These are phyloP conservation scores for Paratilapia polleni DNA, from an alignment of 2,113 vertebrate species.

Conservation along the genomic window DNA sequence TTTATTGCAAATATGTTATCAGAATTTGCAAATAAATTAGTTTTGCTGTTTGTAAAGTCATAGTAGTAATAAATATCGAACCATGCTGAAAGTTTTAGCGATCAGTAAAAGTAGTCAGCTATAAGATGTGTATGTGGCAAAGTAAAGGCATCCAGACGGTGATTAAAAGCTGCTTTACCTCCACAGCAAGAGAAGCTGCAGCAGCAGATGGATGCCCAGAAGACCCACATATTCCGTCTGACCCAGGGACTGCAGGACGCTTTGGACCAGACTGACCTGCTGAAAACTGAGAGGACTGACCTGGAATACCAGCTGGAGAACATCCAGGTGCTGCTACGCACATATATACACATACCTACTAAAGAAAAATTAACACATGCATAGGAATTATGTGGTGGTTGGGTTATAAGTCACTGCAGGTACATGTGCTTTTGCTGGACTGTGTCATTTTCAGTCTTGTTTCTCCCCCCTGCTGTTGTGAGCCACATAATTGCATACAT, in stretches of 20 bases:
- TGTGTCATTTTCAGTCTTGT: constrained; percentile 22
- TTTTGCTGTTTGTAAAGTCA: not conserved
- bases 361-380: not conserved
- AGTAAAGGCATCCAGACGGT: not conserved
- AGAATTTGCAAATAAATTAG: not conserved
- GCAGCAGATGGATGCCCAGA: constrained; percentile 98
- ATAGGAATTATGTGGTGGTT: not conserved
- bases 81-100: not conserved
- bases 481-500: not conserved
- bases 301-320: constrained; percentile 98
- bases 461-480: constrained; percentile 23
- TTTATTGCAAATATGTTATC: not conserved
- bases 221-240: constrained; percentile 96
- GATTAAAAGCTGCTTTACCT: constrained; percentile 19
- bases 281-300: constrained; percentile 97
- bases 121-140: constrained; percentile 1
- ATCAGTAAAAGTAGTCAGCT: not conserved
- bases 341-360: not conserved
- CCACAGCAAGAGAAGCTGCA: constrained; percentile 95
- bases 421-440: not conserved
- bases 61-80: not conserved
- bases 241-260: constrained; percentile 98
- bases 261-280: constrained; percentile 93
- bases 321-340: constrained; percentile 89
- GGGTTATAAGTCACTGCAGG: not conserved